These are phyloP conservation scores for Tragelaphus imberbis DNA, from an alignment of 2,113 vertebrate species.

Conservation along the genomic window DNA sequence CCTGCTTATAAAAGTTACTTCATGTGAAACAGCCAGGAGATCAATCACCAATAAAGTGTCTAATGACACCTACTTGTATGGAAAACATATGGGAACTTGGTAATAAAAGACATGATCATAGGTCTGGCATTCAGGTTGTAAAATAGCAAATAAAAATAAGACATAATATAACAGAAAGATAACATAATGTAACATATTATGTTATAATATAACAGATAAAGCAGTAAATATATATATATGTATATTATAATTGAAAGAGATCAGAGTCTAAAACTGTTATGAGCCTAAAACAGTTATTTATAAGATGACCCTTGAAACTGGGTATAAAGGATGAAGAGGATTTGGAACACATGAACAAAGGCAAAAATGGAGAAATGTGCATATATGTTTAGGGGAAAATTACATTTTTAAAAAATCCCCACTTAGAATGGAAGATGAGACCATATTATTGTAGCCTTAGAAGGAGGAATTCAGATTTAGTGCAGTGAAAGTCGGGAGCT, in stretches of 20 bases:
- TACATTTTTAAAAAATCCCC: neutral
- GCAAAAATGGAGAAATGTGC: neutral
- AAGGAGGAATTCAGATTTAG: neutral
- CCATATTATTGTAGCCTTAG: neutral
- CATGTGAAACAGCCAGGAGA: neutral
- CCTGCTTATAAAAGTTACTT: neutral
- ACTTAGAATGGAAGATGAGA: neutral
- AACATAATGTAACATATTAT: no score
- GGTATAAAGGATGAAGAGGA: neutral
- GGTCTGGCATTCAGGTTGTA: neutral
- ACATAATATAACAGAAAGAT: neutral
- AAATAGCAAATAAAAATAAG: constrained; percentile 18
- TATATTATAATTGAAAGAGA: neutral
- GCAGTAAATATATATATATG: neutral
- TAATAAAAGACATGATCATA: neutral
- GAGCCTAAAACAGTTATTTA: neutral
- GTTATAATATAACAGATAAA: neutral
- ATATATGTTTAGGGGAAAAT: neutral
- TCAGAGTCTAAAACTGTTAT: neutral
- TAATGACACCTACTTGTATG: neutral
- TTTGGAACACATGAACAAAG: neutral
- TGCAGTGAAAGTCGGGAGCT: neutral
- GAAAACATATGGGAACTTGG: neutral
- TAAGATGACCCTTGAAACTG: neutral
- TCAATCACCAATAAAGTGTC: neutral